Evolutionary conservation across 2,888 invertebrate species (phyloP), one percentile per base, ranked within the genome.

Genomic region (Acleris literana): DNA sequence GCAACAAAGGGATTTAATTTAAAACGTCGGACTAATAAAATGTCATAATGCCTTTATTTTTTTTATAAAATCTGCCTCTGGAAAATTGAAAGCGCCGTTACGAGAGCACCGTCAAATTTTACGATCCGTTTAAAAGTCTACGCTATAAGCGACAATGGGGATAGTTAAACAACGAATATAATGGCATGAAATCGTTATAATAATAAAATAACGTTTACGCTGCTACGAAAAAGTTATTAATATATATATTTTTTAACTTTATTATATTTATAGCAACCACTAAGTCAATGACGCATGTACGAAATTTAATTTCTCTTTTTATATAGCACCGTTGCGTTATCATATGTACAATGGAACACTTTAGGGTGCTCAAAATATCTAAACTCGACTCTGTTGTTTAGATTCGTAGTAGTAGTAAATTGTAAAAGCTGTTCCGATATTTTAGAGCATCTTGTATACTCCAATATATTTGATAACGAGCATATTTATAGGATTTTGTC

Each of bases 61-160:
- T 64, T 65, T 65, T 61, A 65, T 56, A 61, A 65, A 65, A 61
- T 61, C 60, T 61, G 60, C 60, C 65, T 55, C 51, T 52, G 65
- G 61, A 65, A 61, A 65, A 65, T 65, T 65, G 56, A 61, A 65
- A 65, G 60, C 51, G 65, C 60, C 49, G 17, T 61, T 65, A 65
- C 51, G 61, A 46, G 33, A 56, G 65, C 51, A 49, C 61, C 56
- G 51, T 61, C 44, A 61, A 65, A 61, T 65, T 65, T 65, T 65
- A 65, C 55, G 65, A 65, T 44, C 60, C 65, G 49, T 65, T 65
- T 61, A 56, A 65, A 65, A 61, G 61, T 65, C 56, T 65, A 51
- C 61, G 56, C 46, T 61, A 49, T 52, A 65, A 65, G 56, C 55
- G 61, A 61, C 61, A 65, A 51, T 65, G 51, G 58, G 54, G 51